Percentiles rank a stretch among this genome's conserved stretches.
Conservation (phyloP, 92 coral and sea anemone genomes). For the Zoanthus gigantus region DNA sequence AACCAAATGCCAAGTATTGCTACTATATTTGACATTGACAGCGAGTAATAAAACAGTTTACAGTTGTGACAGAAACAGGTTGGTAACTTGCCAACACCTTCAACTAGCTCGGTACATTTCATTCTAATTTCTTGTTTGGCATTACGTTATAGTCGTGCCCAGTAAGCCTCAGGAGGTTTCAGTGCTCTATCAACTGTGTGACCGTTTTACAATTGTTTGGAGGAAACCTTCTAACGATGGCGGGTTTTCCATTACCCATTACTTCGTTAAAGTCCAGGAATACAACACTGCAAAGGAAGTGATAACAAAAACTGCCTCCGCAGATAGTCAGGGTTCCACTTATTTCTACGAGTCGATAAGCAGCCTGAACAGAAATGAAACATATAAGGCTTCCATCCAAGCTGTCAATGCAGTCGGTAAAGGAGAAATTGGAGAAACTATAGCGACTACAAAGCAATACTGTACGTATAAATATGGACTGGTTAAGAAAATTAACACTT, state of each 20-base stretch:
- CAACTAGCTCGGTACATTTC: background rate
- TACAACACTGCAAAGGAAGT: background rate
- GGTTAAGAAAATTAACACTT: no score
- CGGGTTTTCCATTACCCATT: background rate
- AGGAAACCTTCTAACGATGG: background rate
- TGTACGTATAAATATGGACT: background rate
- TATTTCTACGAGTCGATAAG: background rate
- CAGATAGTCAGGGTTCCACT: background rate
- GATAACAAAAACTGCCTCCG: background rate
- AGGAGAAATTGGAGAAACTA: background rate
- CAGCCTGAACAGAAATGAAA: background rate
- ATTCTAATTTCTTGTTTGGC: background rate
- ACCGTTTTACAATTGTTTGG: background rate
- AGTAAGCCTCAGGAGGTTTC: background rate
- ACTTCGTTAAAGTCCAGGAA: background rate
- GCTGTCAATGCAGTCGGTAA: constrained; percentile 10
- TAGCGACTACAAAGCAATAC: constrained; percentile 5
- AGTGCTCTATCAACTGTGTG: background rate
- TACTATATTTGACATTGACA: background rate
- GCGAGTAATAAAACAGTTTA: background rate
- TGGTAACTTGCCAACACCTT: background rate
- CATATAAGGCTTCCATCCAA: background rate
- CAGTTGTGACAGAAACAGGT: background rate
- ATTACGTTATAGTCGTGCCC: background rate
- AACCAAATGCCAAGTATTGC: no score